Conservation (phyloP, 2,113 vertebrate genomes). For the Myocastor coypus region DNA sequence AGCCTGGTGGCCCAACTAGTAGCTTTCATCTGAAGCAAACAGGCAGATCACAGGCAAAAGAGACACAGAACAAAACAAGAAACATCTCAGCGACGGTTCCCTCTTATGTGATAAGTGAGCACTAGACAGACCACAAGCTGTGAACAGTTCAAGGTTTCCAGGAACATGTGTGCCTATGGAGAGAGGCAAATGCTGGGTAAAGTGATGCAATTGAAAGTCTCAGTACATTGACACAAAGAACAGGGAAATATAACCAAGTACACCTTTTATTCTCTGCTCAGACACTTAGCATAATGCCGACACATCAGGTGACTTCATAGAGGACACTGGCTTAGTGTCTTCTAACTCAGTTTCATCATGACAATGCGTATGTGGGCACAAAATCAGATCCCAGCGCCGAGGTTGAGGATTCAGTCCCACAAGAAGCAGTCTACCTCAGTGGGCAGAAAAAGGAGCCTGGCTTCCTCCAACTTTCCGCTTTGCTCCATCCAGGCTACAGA, state of each 20-base stretch:
- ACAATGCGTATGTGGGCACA: fast-evolving
- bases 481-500: background rate
- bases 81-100: background rate
- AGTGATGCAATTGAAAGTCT: background rate
- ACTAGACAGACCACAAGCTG: background rate
- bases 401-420: background rate
- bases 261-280: background rate
- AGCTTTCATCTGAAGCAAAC: background rate
- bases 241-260: background rate
- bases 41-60: background rate
- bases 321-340: background rate
- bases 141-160: background rate
- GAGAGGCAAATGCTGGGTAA: background rate
- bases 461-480: background rate
- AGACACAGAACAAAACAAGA: background rate
- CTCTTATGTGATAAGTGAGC: background rate
- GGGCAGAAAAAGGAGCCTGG: background rate
- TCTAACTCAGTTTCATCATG: background rate
- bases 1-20: background rate
- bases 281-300: background rate
- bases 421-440: background rate
- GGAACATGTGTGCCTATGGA: background rate
- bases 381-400: background rate
- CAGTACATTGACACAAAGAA: background rate
- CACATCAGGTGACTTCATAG: background rate